A percentile compares a stretch with the other conserved stretches of the same genome.
These are phyloP conservation scores for Tyria jacobaeae DNA, from an alignment of 2,888 invertebrate species.

Conservation along the genomic window DNA sequence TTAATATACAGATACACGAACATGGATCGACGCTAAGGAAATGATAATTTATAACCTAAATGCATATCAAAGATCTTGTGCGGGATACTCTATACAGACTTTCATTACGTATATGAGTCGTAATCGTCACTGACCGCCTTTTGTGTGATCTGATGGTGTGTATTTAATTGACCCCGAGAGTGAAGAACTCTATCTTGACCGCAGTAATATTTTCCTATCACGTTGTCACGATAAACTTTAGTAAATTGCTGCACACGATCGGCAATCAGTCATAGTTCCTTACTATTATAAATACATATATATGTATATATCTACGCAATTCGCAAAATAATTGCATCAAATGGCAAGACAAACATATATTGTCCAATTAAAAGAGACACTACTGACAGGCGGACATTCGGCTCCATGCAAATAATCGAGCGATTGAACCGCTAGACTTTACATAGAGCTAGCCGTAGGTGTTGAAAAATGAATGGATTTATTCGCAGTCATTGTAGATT, in stretches of 20 bases:
- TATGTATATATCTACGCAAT: too few species aligned
- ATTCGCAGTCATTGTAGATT: constrained; percentile 30
- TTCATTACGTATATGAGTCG: too few species aligned
- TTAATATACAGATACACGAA: too few species aligned
- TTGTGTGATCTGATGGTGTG: not conserved
- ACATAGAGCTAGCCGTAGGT: constrained; percentile 24
- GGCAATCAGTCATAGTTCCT: not conserved
- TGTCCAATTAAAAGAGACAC: constrained; percentile 29
- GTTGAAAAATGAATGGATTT: constrained; percentile 44
- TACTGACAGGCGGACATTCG: constrained; percentile 34
- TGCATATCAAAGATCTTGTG: not conserved
- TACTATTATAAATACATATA: not conserved
- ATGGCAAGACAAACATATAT: constrained; percentile 22
- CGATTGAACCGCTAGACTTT: constrained; percentile 35
- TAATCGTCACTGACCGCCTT: too few species aligned
- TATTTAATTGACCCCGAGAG: not conserved
- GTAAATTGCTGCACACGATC: not conserved
- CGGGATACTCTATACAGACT: not conserved
- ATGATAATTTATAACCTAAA: too few species aligned
- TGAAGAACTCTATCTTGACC: not conserved
- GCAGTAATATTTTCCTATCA: not conserved
- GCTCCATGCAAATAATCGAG: constrained; percentile 37
- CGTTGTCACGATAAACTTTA: not conserved
- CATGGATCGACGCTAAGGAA: too few species aligned
- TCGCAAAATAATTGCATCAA: not conserved